Evolutionary conservation across 1,140 invertebrate species (phyloP), one percentile per base, ranked within the genome.

Genomic region (Neelides sp.): DNA sequence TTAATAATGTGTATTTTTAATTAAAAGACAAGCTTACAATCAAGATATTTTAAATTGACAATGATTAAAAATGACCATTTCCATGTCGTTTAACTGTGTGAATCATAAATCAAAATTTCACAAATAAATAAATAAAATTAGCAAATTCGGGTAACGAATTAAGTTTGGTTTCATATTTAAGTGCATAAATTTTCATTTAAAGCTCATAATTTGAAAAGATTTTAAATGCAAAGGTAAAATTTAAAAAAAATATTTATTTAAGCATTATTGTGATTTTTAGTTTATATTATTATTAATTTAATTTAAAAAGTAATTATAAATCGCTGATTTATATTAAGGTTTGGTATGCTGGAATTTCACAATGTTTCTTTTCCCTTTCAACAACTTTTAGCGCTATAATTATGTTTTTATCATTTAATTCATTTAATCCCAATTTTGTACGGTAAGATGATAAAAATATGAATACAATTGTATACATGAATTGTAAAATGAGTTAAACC

Each of bases 191-290:
- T n/a, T n/a, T n/a, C n/a, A n/a, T n/a, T n/a, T n/a, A n/a, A n/a
- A n/a, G n/a, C n/a, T n/a, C 82, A 0, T 65, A 80, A 42, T 84
- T 81, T 81, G 59, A 70, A 2, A 74, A 77, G 57, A 67, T 85
- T 2, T 68, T 80, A 20, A 73, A 79, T 47, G 71, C 79, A 0
- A 69, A 74, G 54, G 79, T 78, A 68, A 62, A 64, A 4, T 12
- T 40, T 12, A 13, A 3, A 10, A 8, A 20, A 1, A 20, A 3
- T n/a, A 34, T 8, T 15, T 19, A 20, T n/a, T 47, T 37, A 15
- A 17, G 8, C 8, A 23, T 47, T 27, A 19, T 43, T 20, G 4
- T 13, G 23, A 13, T 12, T 17, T 34, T 32, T 5, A 23, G 4
- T 46, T 46, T 23, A 26, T 32, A 28, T 24, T 46, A 12, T 8